Percentiles rank a stretch among this genome's conserved stretches.
These are phyloP conservation scores for Crypturellus undulatus DNA, from an alignment of 2,113 vertebrate species.

Conservation along the genomic window DNA sequence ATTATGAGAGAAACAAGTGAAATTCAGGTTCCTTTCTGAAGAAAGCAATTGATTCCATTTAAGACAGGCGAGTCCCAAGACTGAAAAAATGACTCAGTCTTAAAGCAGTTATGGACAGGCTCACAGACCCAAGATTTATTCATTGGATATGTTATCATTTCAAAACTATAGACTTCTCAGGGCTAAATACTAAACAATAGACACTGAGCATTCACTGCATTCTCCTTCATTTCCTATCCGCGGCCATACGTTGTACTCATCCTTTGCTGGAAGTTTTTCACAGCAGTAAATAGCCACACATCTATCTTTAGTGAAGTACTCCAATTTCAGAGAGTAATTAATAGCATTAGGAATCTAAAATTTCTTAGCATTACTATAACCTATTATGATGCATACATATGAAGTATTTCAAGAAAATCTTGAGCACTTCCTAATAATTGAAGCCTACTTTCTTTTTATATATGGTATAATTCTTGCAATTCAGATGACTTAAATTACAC, in stretches of 20 bases:
- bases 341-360: not conserved
- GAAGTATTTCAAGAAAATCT: not conserved
- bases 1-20: not conserved
- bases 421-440: not conserved
- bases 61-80: not conserved
- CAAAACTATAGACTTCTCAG: not conserved
- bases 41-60: not conserved
- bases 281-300: not conserved
- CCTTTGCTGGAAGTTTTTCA: not conserved
- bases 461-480: not conserved
- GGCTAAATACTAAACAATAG: not conserved
- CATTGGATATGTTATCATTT: not conserved
- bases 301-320: not conserved
- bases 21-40: not conserved
- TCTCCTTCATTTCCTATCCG: not conserved
- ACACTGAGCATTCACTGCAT: not conserved
- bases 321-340: not conserved
- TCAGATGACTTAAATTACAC: not conserved
- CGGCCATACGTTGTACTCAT: not conserved
- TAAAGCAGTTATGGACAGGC: not conserved
- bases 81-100: not conserved
- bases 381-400: rapidly evolving
- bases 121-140: not conserved
- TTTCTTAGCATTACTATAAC: not conserved
- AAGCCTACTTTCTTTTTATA: not conserved